Evolutionary conservation across 2,888 invertebrate genomes (phyloP), one percentile per base, ranked within the genome.

Genomic region (Nomada goodeniana): DNA sequence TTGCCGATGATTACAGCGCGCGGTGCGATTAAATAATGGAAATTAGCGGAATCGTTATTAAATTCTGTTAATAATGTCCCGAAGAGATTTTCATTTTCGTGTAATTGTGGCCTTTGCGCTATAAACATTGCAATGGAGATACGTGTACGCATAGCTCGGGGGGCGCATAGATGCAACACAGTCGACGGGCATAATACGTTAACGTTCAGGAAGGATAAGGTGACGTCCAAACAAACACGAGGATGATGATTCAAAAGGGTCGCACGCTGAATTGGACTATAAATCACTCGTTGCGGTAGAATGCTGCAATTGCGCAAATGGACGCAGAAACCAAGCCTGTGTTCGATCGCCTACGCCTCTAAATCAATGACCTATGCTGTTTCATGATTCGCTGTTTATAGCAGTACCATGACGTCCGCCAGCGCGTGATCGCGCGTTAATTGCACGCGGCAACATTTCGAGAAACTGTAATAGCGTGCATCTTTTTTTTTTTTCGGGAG

Each of bases 271-370:
- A 83, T 76, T 26, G 57, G 15, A 18, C 65, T 63, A 74, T 81
- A 77, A 81, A 81, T 81, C 81, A 73, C 64, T 26, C 11, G 64
- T 67, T 18, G 26, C 20, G 44, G 67, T 44, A 57, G 61, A 80
- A 61, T 57, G 71, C 13, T 57, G 71, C 77, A 77, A 80, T 72
- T 68, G 77, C 71, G 76, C 71, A 76, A 76, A 63, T 80, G 61
- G 47, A 67, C 47, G 76, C 26, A 29, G 52, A 26, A n/a, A 63
- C 60, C 29, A 20, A 70, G 79, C 59, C 64, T 29, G 59, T 29
- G 59, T 57, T 59, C 26, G 42, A 57, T 77, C 77, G 80, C 76
- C 80, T n/a, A 80, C 80, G 71, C 67, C 67, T 64, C 67, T 57
- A 20, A 61, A 68, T 61, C 67, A 72, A 63, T 63, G 42, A 13